Evolutionary conservation across 2,888 invertebrate species (phyloP).

Genomic region (Tetrapedia diversipes): DNA sequence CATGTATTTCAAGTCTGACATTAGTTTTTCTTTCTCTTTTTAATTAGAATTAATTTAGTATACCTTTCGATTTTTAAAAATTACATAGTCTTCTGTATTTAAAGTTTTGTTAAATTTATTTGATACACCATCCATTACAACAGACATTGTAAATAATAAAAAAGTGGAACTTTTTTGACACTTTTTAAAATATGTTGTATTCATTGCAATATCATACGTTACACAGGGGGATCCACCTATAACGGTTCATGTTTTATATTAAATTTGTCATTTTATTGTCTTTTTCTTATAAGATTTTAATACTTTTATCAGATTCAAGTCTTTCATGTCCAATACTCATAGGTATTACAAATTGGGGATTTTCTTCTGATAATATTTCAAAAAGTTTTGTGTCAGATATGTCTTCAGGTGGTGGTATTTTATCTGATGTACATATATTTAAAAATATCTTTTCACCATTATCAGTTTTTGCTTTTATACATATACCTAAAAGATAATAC

Average conservation of each 20-base stretch:
- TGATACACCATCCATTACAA: slow-evolving; percentile 91
- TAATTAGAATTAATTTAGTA: background rate
- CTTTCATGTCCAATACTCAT: slow-evolving; percentile 95
- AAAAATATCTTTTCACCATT: slow-evolving; percentile 90
- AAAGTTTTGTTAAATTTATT: slow-evolving; percentile 91
- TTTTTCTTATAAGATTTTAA: slow-evolving; percentile 1
- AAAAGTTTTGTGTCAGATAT: slow-evolving; percentile 84
- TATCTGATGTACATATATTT: slow-evolving; percentile 92
- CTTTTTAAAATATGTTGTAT: slow-evolving; percentile 90
- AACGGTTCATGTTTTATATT: background rate
- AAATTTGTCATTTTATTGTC: background rate
- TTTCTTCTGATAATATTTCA: slow-evolving; percentile 85
- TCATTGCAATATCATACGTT: slow-evolving; percentile 93
- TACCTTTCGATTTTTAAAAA: slow-evolving; percentile 89
- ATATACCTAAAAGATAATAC: slow-evolving; percentile 86
- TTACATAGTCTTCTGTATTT: slow-evolving; percentile 86
- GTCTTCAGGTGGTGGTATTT: slow-evolving; percentile 89
- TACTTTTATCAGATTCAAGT: slow-evolving; percentile 90
- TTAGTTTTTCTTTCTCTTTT: background rate
- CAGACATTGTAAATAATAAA: slow-evolving; percentile 90
- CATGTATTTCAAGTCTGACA: background rate
- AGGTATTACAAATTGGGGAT: slow-evolving; percentile 91
- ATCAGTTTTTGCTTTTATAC: slow-evolving; percentile 89
- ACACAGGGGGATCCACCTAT: slow-evolving; percentile 85
- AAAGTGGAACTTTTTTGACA: slow-evolving; percentile 89